Evolutionary conservation across 2,888 invertebrate species (phyloP).

Genomic region (Pheosia tremula): DNA sequence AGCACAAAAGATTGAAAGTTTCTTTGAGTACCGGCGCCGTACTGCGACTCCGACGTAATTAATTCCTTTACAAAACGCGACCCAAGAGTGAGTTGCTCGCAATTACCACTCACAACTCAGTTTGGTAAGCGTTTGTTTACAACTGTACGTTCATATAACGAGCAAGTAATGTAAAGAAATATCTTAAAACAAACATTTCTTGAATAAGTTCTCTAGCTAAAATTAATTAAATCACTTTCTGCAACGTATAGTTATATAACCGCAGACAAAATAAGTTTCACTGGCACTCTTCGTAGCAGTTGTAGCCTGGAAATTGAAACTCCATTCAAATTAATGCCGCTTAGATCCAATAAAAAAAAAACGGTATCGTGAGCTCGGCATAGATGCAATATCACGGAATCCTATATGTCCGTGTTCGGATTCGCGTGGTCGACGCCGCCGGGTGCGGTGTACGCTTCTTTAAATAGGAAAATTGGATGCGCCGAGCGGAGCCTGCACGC

Average conservation of each 20-base stretch:
- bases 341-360: neutral
- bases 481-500: slow-evolving; percentile 21
- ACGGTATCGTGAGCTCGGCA: neutral
- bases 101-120: slow-evolving; percentile 1
- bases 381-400: slow-evolving; percentile 21
- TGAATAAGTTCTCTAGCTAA: neutral
- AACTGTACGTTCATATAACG: neutral
- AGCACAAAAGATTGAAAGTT: slow-evolving; percentile 24
- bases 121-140: slow-evolving; percentile 1
- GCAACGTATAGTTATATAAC: too few species aligned
- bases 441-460: slow-evolving; percentile 47
- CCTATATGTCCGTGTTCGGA: slow-evolving; percentile 21
- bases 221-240: too few species aligned
- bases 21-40: slow-evolving; percentile 23
- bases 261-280: neutral
- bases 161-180: neutral
- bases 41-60: slow-evolving; percentile 27
- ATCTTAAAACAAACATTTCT: neutral
- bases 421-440: slow-evolving; percentile 34
- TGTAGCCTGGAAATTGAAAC: neutral
- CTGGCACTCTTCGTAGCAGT: neutral
- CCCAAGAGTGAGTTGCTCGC: slow-evolving; percentile 23
- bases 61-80: slow-evolving; percentile 31
- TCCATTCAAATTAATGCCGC: neutral
- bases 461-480: slow-evolving; percentile 55